Evolutionary conservation across 1,140 invertebrate species (phyloP).

Genomic region (Nasonia giraulti): DNA sequence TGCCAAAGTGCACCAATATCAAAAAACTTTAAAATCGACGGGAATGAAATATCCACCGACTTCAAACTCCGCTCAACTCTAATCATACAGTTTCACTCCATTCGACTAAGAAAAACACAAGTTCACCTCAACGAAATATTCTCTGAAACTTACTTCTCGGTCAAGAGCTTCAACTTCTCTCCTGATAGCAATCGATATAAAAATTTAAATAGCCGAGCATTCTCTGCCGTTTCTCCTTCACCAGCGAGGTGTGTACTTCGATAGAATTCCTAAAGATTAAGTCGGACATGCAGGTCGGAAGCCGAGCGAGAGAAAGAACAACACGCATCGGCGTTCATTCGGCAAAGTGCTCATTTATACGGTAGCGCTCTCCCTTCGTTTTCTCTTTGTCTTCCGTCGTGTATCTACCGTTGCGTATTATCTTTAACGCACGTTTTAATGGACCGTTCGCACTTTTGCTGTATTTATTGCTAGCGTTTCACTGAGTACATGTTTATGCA

Average conservation of each 20-base stretch:
- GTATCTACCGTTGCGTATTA: neutral
- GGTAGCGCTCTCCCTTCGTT: neutral
- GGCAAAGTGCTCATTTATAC: constrained; percentile 43
- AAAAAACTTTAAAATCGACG: no score
- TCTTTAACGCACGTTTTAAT: neutral
- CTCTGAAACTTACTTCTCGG: neutral
- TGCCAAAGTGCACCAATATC: no score
- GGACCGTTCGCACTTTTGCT: neutral
- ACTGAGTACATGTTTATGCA: neutral
- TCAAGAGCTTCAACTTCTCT: neutral
- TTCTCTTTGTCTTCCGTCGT: neutral
- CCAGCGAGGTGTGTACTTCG: neutral
- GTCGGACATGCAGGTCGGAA: no score
- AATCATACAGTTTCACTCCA: no score
- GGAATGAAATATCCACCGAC: no score
- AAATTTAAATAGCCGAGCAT: neutral
- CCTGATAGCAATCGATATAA: neutral
- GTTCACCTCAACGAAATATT: neutral
- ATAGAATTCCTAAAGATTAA: neutral
- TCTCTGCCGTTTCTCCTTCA: neutral
- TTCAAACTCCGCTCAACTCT: no score
- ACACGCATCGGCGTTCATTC: constrained; percentile 10
- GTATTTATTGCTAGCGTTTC: neutral
- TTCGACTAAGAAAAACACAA: neutral
- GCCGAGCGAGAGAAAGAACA: neutral